Evolutionary conservation across 2,113 vertebrate genomes (phyloP), one percentile per base, ranked within the genome.

Genomic region (Cynoglossus semilaevis): DNA sequence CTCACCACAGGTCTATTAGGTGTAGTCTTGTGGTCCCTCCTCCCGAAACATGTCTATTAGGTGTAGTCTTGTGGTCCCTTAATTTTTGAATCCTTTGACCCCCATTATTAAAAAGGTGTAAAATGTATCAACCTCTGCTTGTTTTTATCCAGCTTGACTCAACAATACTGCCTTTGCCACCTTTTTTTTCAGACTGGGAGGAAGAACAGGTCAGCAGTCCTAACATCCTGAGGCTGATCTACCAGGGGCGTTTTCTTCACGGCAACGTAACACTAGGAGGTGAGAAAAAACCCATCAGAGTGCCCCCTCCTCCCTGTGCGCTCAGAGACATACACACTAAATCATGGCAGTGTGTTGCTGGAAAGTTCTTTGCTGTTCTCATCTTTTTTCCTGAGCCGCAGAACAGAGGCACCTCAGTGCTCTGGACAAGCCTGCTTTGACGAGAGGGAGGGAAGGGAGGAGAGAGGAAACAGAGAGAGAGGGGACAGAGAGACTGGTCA

Each of bases 211-310:
- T 98, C 85, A 96, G 95, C 92, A 98, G 96, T 89, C 96, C 96
- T 63, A 95, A 93, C 88, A 98, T 98, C 85, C 92, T 98, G 71
- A 88, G 96, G 72, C 93, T 98, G 85, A 98, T 98, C 93, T 98
- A 97, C 92, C 96, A 98, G 92, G 96, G 96, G 74, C 92, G 96
- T 49, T 98, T 98, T 92, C 93, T 98, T 74, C 96, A 98, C 45
- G 96, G 96, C 89, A 98, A 98, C 64, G 96, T 98, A 83, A 98
- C 96, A 72, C 87, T 98, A 92, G 96, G 96, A 97, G 96, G 96
- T 98, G 91, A 82, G 81, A 72, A 76, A 73, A 65, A 71, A 58
- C 70, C 35, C 46, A 29, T 29, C 6, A 64, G 35, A 53, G 61
- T 9, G 8, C 19, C 12, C 13, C 14, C 47, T 15, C 47, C 14